These are phyloP conservation scores for Papilio aristodemus DNA, from an alignment of 1,140 invertebrate genomes.

Conservation along the genomic window DNA sequence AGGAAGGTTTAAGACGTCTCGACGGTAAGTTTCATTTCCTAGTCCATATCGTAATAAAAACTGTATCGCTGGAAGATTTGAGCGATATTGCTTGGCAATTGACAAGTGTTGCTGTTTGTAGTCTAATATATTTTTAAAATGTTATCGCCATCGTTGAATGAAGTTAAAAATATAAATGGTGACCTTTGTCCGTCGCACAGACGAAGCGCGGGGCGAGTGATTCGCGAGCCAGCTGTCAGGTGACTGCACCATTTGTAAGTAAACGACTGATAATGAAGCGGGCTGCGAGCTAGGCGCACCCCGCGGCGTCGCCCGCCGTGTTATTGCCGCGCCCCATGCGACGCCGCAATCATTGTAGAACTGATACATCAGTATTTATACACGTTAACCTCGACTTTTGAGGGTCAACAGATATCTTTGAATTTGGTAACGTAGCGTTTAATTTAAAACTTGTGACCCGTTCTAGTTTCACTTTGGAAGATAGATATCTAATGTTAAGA, in stretches of 20 bases:
- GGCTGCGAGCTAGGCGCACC: conserved; percentile 16
- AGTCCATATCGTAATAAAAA: no score
- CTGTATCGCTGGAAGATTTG: no score
- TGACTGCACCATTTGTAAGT: conserved; percentile 17
- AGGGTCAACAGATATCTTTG: neutral
- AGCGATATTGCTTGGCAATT: no score
- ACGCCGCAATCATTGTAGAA: neutral
- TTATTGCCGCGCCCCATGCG: conserved; percentile 11
- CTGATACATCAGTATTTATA: neutral
- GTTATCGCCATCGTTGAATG: neutral
- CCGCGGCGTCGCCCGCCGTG: conserved; percentile 18
- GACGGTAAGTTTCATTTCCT: no score
- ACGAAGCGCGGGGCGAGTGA: neutral
- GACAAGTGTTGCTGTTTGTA: neutral
- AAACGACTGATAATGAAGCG: conserved; percentile 21
- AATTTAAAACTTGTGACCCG: no score
- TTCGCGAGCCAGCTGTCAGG: neutral
- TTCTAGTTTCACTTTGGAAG: no score
- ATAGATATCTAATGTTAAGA: no score
- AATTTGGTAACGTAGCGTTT: no score
- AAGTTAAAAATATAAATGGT: neutral
- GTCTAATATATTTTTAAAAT: neutral
- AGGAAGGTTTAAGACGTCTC: no score
- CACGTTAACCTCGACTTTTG: neutral
- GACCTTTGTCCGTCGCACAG: neutral